These are phyloP conservation scores for Celastrina argiolus DNA, from an alignment of 2,888 invertebrate species.

Conservation along the genomic window DNA sequence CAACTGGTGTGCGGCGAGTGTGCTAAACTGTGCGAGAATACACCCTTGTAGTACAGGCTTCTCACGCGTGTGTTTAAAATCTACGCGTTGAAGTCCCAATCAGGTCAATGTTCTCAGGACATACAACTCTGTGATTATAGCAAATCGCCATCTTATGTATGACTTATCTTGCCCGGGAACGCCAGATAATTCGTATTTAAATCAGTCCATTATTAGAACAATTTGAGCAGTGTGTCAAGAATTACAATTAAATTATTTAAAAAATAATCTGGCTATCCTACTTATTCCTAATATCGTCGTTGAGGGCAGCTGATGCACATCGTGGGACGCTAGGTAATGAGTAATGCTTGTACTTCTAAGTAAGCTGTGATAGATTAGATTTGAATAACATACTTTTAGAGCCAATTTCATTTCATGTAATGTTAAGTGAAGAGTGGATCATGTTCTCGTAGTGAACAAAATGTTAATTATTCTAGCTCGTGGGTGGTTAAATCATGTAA, in stretches of 20 bases:
- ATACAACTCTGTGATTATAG: conserved; percentile 38
- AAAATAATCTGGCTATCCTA: conserved; percentile 28
- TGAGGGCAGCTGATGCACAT: conserved; percentile 16
- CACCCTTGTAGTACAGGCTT: conserved; percentile 70
- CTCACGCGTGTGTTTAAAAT: conserved; percentile 71
- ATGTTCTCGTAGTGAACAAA: conserved; percentile 47
- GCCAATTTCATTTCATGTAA: conserved; percentile 49
- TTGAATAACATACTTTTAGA: conserved; percentile 56
- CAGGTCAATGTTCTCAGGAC: conserved; percentile 33
- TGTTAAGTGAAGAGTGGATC: conserved; percentile 59
- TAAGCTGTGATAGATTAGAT: conserved; percentile 74
- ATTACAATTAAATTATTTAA: neutral
- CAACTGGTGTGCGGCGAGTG: conserved; percentile 51
- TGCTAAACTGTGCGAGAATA: conserved; percentile 45
- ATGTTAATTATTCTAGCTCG: conserved; percentile 55
- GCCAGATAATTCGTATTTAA: conserved; percentile 22
- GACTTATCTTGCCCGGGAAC: conserved; percentile 42
- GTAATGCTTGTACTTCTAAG: conserved; percentile 51
- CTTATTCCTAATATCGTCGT: neutral
- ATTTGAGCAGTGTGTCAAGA: neutral
- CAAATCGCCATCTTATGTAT: conserved; percentile 43
- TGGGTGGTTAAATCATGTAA: conserved; percentile 65
- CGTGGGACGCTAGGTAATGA: conserved; percentile 20
- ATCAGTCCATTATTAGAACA: conserved; percentile 5
- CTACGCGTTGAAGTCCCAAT: conserved; percentile 55